Evolutionary conservation across 2,113 vertebrate species (phyloP), one percentile per base, ranked within the genome.

Genomic region (Cyprinodon variegatus): DNA sequence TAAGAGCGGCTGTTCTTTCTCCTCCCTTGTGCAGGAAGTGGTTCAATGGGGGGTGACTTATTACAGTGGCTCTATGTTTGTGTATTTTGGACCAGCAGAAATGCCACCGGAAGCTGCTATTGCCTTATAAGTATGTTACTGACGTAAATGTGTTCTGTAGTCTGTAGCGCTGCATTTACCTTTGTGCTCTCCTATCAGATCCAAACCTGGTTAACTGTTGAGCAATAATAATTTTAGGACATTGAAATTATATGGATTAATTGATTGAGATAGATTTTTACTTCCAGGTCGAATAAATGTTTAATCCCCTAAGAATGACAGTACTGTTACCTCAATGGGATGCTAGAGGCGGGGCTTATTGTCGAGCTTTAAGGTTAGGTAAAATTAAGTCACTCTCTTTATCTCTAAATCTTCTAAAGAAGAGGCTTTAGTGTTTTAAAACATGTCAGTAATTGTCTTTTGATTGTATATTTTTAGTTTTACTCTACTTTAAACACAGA

Each of bases 41-140:
- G 61, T 64, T 82, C 57, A 68, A 13, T 80, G 15, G 38, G 15
- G 38, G 57, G 68, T 61, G 72, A 76, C 53, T 78, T 59, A 74
- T 65, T 65, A 76, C 38, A 79, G 67, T 36, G 17, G 61, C 39
- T 39, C 17, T 57, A 61, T 40, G 50, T 17, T 57, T 83, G 65
- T 76, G 36, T 85, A 39, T 84, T 84, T 90, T 87, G 78, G 84
- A 80, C 46, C 17, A 45, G 65, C n/a, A 66, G 40, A 76, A 86
- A 88, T 83, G 39, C 65, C 74, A 79, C 38, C 22, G 36, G 72
- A 37, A 64, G 17, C 22, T 69, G 53, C 13, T 68, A 60, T 61
- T 61, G 29, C 61, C 14, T 22, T 79, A 11, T 37, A 74, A 14
- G 50, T 57, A 9, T n/a, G 50, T 57, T 57, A 20, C n/a, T 20